Percentiles rank a stretch among this genome's conserved stretches.
These are phyloP conservation scores for Cynopterus sphinx DNA, from an alignment of 2,797 vertebrate species.

Conservation along the genomic window DNA sequence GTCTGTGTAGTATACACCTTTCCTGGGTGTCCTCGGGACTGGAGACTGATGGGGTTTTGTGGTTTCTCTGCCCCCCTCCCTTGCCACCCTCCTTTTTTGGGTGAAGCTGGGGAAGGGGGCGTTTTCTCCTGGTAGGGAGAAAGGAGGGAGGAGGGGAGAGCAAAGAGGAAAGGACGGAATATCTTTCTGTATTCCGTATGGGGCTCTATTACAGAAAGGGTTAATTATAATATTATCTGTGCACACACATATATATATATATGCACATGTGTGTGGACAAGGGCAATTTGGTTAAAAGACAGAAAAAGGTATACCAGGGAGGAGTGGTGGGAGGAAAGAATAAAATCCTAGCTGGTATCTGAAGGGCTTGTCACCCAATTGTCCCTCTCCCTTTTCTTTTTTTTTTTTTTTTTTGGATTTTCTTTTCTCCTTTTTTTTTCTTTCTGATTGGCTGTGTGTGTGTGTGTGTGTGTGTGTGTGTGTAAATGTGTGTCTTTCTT, in stretches of 20 bases:
- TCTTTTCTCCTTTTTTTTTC: not conserved
- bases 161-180: slow-evolving; percentile 58
- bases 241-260: slow-evolving; percentile 20
- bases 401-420: not conserved
- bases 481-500: slow-evolving; percentile 54
- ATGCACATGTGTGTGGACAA: slow-evolving; percentile 29
- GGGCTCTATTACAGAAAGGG: slow-evolving; percentile 54
- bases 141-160: slow-evolving; percentile 68
- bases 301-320: slow-evolving; percentile 52
- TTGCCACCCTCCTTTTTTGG: not conserved
- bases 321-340: slow-evolving; percentile 56
- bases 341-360: slow-evolving; percentile 68
- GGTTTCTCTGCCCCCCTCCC: slow-evolving; percentile 36
- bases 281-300: slow-evolving; percentile 69
- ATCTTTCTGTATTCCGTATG: slow-evolving; percentile 49
- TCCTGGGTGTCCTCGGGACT: slow-evolving; percentile 55
- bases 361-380: slow-evolving; percentile 78
- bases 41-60: slow-evolving; percentile 52
- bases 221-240: slow-evolving; percentile 50
- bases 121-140: slow-evolving; percentile 76
- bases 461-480: slow-evolving; percentile 10
- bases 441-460: slow-evolving; percentile 65
- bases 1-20: slow-evolving; percentile 42
- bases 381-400: slow-evolving; percentile 63
- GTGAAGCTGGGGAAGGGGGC: slow-evolving; percentile 72